These are phyloP conservation scores for Malurus cyaneus DNA, from an alignment of 2,113 vertebrate genomes.

Conservation along the genomic window DNA sequence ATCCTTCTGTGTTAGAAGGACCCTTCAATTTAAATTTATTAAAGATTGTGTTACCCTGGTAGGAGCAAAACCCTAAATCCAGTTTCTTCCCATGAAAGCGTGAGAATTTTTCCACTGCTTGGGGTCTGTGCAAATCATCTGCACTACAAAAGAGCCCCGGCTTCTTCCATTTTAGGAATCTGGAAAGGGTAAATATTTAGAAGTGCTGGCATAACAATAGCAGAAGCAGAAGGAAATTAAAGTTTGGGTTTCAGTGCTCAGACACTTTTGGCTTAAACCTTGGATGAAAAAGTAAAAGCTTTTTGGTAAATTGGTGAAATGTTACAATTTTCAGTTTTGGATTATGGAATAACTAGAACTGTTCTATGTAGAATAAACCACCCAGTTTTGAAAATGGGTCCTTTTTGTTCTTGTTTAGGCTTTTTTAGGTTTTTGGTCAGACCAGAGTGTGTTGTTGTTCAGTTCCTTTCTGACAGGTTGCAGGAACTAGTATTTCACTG, in stretches of 20 bases:
- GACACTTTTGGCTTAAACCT: slow-evolving; percentile 21
- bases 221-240: slow-evolving; percentile 73
- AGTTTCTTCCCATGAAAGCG: slow-evolving; percentile 59
- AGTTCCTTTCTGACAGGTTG: not conserved
- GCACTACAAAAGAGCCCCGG: slow-evolving; percentile 73
- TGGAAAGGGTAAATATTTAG: slow-evolving; percentile 93
- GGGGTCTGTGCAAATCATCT: slow-evolving; percentile 59
- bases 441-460: not conserved
- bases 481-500: not conserved
- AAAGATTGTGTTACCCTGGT: slow-evolving; percentile 52
- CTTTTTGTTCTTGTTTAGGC: not conserved
- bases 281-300: not conserved
- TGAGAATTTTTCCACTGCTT: slow-evolving; percentile 72
- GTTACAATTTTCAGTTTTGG: not conserved
- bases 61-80: slow-evolving; percentile 53
- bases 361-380: not conserved
- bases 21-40: slow-evolving; percentile 52
- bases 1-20: slow-evolving; percentile 27
- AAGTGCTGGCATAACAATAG: slow-evolving; percentile 79
- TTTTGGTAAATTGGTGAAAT: not conserved
- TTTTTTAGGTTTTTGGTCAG: not conserved
- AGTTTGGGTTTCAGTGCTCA: slow-evolving; percentile 65
- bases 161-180: slow-evolving; percentile 79
- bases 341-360: not conserved
- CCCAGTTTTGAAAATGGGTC: not conserved